Percentiles rank a stretch among this genome's conserved stretches.
Evolutionary conservation across 2,797 vertebrate genomes (phyloP).

Genomic region (Gila robusta): DNA sequence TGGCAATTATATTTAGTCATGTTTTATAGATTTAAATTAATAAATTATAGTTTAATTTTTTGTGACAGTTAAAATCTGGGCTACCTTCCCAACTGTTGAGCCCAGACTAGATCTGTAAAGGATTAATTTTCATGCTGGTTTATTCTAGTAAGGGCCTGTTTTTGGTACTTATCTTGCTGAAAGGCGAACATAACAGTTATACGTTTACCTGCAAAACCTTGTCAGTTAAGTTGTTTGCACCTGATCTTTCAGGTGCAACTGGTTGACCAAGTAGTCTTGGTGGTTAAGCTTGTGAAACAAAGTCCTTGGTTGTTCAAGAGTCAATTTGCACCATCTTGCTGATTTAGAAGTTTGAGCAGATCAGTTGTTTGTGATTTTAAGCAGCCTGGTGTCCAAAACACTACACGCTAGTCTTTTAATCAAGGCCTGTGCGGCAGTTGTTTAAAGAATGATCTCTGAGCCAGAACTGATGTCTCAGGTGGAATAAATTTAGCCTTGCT

Average conservation of each 20-base stretch:
- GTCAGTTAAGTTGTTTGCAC: neutral
- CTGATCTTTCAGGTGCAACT: neutral
- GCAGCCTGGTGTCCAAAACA: neutral
- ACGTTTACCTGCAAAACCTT: neutral
- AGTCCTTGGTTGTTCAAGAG: neutral
- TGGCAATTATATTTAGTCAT: neutral
- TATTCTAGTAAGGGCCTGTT: neutral
- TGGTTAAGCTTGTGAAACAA: neutral
- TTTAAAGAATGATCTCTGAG: neutral
- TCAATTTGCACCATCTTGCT: neutral
- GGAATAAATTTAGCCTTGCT: neutral
- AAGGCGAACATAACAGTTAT: slow-evolving; percentile 14
- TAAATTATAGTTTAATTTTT: neutral
- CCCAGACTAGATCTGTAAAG: neutral
- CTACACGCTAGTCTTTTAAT: neutral
- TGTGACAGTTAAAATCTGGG: neutral
- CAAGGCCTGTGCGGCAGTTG: neutral
- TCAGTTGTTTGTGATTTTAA: neutral
- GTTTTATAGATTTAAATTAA: neutral
- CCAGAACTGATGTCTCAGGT: slow-evolving; percentile 13
- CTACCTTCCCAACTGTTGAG: neutral
- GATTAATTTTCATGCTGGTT: neutral
- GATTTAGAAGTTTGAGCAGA: neutral
- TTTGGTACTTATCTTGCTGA: neutral
- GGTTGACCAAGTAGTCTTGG: slow-evolving; percentile 9